These are phyloP conservation scores for Lingula anatina DNA, from an alignment of 2,888 invertebrate species.

Conservation along the genomic window DNA sequence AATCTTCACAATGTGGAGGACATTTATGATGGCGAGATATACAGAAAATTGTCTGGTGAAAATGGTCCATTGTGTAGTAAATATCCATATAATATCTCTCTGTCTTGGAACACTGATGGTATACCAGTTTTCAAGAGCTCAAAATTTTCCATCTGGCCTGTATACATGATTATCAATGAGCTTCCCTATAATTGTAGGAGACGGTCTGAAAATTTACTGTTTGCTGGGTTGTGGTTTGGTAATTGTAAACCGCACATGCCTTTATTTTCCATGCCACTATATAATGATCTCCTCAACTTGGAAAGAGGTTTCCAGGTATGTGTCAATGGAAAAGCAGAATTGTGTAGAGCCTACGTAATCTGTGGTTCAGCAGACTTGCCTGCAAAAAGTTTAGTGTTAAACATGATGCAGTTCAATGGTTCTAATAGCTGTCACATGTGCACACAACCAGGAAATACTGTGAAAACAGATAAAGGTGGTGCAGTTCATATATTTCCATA, in stretches of 20 bases:
- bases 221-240: constrained; percentile 13
- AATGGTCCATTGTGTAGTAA: constrained; percentile 6
- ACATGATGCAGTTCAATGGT: constrained; percentile 15
- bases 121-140: constrained; percentile 11
- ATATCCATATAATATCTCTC: constrained; percentile 7
- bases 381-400: constrained; percentile 12
- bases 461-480: constrained; percentile 10
- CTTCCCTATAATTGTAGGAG: constrained; percentile 6
- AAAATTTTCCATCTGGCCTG: constrained; percentile 12
- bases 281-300: constrained; percentile 3
- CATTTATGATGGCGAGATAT: constrained; percentile 10
- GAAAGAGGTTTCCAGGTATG: constrained; percentile 7
- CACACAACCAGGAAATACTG: constrained; percentile 10
- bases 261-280: constrained; percentile 6
- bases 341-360: constrained; percentile 5
- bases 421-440: constrained; percentile 12
- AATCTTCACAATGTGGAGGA: constrained; percentile 6
- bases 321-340: not conserved
- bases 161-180: constrained; percentile 10
- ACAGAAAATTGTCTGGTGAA: constrained; percentile 3
- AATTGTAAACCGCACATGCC: constrained; percentile 8
- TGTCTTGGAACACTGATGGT: constrained; percentile 11
- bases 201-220: constrained; percentile 9
- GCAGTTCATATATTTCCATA: constrained; percentile 12
- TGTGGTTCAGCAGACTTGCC: constrained; percentile 17